Percentiles rank a stretch among this genome's conserved stretches.
Evolutionary conservation across 2,797 vertebrate species (phyloP).

Genomic region (Halcyon smyrnensis): DNA sequence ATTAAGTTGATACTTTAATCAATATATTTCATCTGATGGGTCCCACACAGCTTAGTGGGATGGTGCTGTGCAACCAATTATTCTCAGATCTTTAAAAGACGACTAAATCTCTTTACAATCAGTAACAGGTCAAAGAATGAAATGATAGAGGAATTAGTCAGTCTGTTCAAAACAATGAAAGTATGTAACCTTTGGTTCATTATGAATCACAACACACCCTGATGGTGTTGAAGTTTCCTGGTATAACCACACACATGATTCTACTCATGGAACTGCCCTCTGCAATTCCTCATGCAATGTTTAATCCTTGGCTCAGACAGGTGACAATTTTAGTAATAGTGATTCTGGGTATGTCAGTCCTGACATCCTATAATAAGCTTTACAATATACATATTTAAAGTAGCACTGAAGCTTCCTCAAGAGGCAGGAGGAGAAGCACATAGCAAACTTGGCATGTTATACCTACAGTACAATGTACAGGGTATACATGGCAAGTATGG

Average conservation of each 20-base stretch:
- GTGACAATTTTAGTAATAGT: constrained; percentile 42
- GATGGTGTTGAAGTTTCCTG: constrained; percentile 29
- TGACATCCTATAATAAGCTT: constrained; percentile 10
- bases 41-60: not conserved
- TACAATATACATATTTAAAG: constrained; percentile 18
- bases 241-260: not conserved
- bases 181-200: constrained; percentile 39
- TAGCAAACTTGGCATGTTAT: not conserved
- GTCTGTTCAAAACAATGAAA: not conserved
- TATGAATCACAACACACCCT: constrained; percentile 25
- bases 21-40: not conserved
- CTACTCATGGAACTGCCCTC: not conserved
- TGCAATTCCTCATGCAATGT: not conserved
- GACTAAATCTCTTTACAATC: not conserved
- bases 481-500: not conserved
- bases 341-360: constrained; percentile 2
- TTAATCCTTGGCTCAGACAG: constrained; percentile 37
- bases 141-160: not conserved
- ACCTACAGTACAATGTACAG: not conserved
- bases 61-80: not conserved
- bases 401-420: not conserved
- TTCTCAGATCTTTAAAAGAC: constrained; percentile 16
- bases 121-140: not conserved
- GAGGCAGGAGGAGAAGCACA: not conserved
- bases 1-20: not conserved